Evolutionary conservation across 2,113 vertebrate genomes (phyloP).

Genomic region (Seriola dumerili): DNA sequence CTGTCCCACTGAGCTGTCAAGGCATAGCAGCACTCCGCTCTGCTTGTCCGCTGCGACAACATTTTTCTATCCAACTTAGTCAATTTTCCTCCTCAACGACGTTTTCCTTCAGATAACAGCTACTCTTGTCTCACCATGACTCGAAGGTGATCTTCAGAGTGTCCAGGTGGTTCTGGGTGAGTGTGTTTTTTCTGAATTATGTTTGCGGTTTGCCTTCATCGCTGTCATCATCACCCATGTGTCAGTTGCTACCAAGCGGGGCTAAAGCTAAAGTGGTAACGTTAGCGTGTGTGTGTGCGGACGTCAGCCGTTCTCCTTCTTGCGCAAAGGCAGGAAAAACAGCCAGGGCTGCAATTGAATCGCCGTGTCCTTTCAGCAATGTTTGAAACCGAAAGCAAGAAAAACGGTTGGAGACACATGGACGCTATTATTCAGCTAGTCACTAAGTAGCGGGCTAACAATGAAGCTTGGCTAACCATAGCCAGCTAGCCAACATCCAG

Average conservation of each 20-base stretch:
- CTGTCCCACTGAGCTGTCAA: conserved; percentile 76
- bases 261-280: conserved; percentile 58
- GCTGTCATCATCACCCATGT: conserved; percentile 78
- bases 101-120: conserved; percentile 69
- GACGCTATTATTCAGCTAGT: background rate
- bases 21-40: conserved; percentile 16
- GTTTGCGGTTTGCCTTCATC: conserved; percentile 32
- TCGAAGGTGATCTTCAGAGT: conserved; percentile 85
- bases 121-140: conserved; percentile 75
- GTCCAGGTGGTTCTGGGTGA: conserved; percentile 87
- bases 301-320: background rate
- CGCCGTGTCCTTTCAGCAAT: fast-evolving
- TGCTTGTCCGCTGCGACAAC: conserved; percentile 36
- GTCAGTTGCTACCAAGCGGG: conserved; percentile 58
- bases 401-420: background rate
- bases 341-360: background rate
- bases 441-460: conserved; percentile 37
- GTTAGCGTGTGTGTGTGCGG: conserved; percentile 12
- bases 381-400: background rate
- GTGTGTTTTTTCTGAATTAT: conserved; percentile 48
- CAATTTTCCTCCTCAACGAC: conserved; percentile 45
- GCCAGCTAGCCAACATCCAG: conserved; percentile 58
- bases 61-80: conserved; percentile 32
- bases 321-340: background rate
- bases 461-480: conserved; percentile 61